Evolutionary conservation across 2,797 vertebrate genomes (phyloP), one percentile per base, ranked within the genome.

Genomic region (Microtus obscurus): DNA sequence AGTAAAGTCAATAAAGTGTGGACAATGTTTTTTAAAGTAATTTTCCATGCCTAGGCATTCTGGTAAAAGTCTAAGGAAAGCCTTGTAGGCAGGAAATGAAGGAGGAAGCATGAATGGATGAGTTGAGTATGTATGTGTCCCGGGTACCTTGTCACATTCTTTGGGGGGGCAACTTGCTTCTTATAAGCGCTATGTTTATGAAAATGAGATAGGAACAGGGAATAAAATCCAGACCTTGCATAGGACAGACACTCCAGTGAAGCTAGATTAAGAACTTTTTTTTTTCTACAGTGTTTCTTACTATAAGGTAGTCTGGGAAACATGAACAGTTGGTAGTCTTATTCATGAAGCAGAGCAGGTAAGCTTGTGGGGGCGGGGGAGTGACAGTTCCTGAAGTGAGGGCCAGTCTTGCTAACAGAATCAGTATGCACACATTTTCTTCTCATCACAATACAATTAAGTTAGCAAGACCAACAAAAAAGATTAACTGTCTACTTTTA

Each of bases 131-230:
- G 2, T 13, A 51, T 27, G 3, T 53, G 43, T 89, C 25, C 21
- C 45, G n/a, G 17, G 45, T 16, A 34, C 37, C n/a, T 16, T 73
- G 11, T 9, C 14, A 69, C n/a, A 29, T 27, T 13, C 25, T 17
- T 8, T 11, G 3, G 1, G 0, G 4, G 0, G 34, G 5, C 16
- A 63, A 21, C 1, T 29, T 37, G 40, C 19, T 27, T 73, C 51
- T 43, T 34, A 5, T 5, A 8, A 16, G 23, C 6, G 21, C 1
- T 34, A 23, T 37, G 37, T 78, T 21, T 29, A 16, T 61, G 48
- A 31, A 34, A 43, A 29, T 37, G 2, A 29, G 23, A 6, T 37
- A 8, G 19, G 10, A 17, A 10, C 17, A 37, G 51, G 6, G 4
- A 5, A 27, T 25, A 76, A 31, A 67, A 69, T 5, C 34, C 10